Percentiles rank a stretch among this genome's conserved stretches.
These are phyloP conservation scores for Hippocampus barbouri DNA, from an alignment of 2,113 vertebrate genomes.

Conservation along the genomic window DNA sequence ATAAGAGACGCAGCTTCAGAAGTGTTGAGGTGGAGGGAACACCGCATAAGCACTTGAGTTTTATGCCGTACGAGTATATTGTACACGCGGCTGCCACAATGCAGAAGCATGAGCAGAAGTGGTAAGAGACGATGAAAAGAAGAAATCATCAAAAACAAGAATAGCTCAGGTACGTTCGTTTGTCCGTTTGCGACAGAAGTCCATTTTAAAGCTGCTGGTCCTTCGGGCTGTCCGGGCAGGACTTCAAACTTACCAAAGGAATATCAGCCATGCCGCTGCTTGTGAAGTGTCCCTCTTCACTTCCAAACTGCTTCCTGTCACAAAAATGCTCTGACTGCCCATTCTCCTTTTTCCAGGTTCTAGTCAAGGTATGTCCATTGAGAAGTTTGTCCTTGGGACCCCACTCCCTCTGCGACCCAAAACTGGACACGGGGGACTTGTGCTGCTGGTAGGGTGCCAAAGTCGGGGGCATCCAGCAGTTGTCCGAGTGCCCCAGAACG, in stretches of 20 bases:
- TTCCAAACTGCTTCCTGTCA: constrained; percentile 91
- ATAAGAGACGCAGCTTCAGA: constrained; percentile 43
- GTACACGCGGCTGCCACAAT: constrained; percentile 83
- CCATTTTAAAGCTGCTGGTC: constrained; percentile 94
- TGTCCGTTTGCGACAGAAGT: constrained; percentile 34
- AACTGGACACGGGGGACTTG: constrained; percentile 91
- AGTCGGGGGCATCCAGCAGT: constrained; percentile 98
- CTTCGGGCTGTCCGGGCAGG: constrained; percentile 90
- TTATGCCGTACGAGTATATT: constrained; percentile 75
- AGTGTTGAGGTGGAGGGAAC: constrained; percentile 78
- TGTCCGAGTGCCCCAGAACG: constrained; percentile 96
- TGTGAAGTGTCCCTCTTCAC: constrained; percentile 87
- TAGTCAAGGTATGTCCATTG: constrained; percentile 93
- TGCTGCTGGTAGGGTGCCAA: constrained; percentile 88
- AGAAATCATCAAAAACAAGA: constrained; percentile 28
- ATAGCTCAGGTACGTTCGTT: constrained; percentile 27
- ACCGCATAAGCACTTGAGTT: constrained; percentile 84
- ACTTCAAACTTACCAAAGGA: constrained; percentile 94
- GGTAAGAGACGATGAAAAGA: constrained; percentile 45
- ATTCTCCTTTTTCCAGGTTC: constrained; percentile 91
- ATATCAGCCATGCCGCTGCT: constrained; percentile 88
- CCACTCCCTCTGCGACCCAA: constrained; percentile 91
- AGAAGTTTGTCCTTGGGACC: constrained; percentile 93
- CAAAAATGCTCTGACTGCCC: constrained; percentile 89
- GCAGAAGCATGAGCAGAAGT: constrained; percentile 82